A percentile compares a stretch with the other conserved stretches of the same genome.
These are phyloP conservation scores for Drosophila serrata DNA, from an alignment of 1,140 invertebrate species.

Conservation along the genomic window DNA sequence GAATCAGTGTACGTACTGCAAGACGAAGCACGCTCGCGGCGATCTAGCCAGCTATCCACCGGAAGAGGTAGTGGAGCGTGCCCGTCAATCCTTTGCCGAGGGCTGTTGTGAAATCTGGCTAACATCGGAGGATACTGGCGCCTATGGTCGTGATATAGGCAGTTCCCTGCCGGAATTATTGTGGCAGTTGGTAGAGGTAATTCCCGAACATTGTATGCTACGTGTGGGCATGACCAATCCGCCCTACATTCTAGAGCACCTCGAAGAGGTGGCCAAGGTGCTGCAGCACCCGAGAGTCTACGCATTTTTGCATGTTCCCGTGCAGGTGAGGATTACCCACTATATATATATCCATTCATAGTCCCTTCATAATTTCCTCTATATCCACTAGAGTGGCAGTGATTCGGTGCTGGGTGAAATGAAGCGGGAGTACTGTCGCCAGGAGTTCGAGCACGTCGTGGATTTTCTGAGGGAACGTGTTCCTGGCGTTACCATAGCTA, in stretches of 20 bases:
- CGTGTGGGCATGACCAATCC: constrained; percentile 99
- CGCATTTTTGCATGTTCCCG: constrained; percentile 98
- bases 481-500: constrained; percentile 94
- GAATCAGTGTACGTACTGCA: constrained; percentile 99
- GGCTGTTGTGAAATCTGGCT: constrained; percentile 99
- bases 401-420: constrained; percentile 97
- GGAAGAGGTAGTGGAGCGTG: constrained; percentile 92
- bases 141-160: constrained; percentile 98
- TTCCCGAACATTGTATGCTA: constrained; percentile 95
- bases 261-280: constrained; percentile 96
- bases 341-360: rapidly evolving
- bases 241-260: constrained; percentile 98
- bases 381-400: constrained; percentile 90
- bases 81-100: constrained; percentile 94
- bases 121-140: constrained; percentile 99
- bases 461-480: constrained; percentile 92
- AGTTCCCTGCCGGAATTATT: constrained; percentile 94
- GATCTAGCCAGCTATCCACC: constrained; percentile 97
- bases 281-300: constrained; percentile 96
- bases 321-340: constrained; percentile 87
- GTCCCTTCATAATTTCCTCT: neutral
- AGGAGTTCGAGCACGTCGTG: constrained; percentile 96
- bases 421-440: constrained; percentile 96
- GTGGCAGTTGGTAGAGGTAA: constrained; percentile 93
- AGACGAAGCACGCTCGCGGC: constrained; percentile 98